phyloP scores from a whole-genome alignment of 2,888 invertebrate species.

The Lymantria monacha region DNA sequence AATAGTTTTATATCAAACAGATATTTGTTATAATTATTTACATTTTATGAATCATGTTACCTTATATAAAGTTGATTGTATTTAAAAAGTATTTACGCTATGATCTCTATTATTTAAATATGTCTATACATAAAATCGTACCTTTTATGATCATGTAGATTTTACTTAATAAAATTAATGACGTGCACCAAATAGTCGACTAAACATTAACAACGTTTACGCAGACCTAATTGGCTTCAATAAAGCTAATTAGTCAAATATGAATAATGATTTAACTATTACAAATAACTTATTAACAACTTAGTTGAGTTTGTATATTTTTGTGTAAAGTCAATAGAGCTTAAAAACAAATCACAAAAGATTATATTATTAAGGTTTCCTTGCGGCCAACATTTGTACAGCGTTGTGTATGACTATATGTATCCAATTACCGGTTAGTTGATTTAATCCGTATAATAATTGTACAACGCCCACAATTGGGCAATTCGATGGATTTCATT shows the following conservation, averaged over 20 bases:
- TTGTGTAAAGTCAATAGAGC: constrained; percentile 37
- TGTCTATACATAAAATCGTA: too few relatives aligned
- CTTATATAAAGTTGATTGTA: too few relatives aligned
- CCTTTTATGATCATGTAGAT: background rate
- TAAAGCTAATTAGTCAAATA: constrained; percentile 5
- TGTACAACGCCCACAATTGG: constrained; percentile 42
- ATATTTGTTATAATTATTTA: too few relatives aligned
- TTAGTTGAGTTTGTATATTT: constrained; percentile 2
- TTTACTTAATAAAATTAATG: background rate
- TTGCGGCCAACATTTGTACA: constrained; percentile 22
- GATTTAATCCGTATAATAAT: constrained; percentile 28
- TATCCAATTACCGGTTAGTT: constrained; percentile 36
- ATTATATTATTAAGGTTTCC: constrained; percentile 38
- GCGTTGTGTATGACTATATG: constrained; percentile 15
- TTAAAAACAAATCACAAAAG: constrained; percentile 39
- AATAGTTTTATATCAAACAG: too few relatives aligned
- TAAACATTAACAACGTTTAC: constrained; percentile 7
- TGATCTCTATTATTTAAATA: constrained; percentile 5
- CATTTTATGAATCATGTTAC: too few relatives aligned
- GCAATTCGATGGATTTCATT: constrained; percentile 36
- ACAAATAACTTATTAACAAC: constrained; percentile 4
- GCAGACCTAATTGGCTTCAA: constrained; percentile 7
- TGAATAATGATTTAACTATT: constrained; percentile 7
- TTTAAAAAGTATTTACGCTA: too few relatives aligned
- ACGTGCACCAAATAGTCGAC: background rate